Conservation (phyloP, 2,888 invertebrate species). For the Pollenia angustigena region DNA sequence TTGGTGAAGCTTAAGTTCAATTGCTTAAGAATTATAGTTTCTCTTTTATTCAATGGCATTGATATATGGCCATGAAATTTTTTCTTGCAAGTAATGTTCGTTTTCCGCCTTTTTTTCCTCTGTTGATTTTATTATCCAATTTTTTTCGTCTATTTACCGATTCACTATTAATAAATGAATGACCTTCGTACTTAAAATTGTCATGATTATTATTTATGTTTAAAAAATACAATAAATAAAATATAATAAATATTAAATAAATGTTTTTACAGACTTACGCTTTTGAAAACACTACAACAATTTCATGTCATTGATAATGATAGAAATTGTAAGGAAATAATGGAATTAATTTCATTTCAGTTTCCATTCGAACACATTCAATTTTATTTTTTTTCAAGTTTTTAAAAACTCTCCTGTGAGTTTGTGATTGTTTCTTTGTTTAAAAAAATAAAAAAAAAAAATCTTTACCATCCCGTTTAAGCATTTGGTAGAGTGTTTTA, state of each 20-base stretch:
- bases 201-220: constrained; percentile 73
- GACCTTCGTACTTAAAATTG: constrained; percentile 70
- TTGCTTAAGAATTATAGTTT: constrained; percentile 67
- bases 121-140: constrained; percentile 18
- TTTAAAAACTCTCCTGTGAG: constrained; percentile 64
- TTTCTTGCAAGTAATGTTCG: constrained; percentile 33
- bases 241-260: constrained; percentile 52
- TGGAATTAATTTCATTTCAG: constrained; percentile 32
- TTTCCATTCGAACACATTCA: constrained; percentile 19
- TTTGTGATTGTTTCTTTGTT: constrained; percentile 43
- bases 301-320: constrained; percentile 46
- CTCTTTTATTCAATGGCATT: constrained; percentile 59
- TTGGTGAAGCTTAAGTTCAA: constrained; percentile 42
- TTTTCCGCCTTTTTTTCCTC: constrained; percentile 36
- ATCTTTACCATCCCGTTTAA: constrained; percentile 26
- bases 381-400: constrained; percentile 39
- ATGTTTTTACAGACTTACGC: constrained; percentile 4
- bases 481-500: too few relatives aligned
- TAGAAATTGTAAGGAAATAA: constrained; percentile 15
- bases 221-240: constrained; percentile 69
- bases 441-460: constrained; percentile 64
- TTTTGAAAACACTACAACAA: neutral
- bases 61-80: constrained; percentile 62
- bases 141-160: constrained; percentile 17
- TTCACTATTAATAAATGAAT: constrained; percentile 48